Base-by-base conservation (phyloP, 2,113 vertebrate species). In the Nannospalax galili region DNA sequence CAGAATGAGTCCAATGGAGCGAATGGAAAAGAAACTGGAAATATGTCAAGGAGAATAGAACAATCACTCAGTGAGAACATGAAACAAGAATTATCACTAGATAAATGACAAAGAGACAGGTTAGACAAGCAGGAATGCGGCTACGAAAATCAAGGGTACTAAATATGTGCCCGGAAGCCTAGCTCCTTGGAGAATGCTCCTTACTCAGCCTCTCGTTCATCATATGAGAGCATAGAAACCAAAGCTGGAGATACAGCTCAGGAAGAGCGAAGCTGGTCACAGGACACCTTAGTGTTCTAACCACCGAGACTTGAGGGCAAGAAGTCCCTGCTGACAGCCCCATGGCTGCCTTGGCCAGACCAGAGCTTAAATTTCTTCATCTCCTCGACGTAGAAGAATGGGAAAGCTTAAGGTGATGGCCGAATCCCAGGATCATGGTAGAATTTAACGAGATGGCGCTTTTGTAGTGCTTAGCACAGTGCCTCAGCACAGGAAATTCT, bases 371-470 rank as follows among this genome's bases (percentile, higher is more conserved):
- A 42, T 77, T 84, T 88, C 70, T 78, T 88, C 20, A 69, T 82
- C 67, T 74, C 64, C 17, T 93, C 11, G n/a, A 22, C 35, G 7
- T 48, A 62, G 56, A 64, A 37, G 32, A 58, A 81, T 40, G 58
- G 35, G 40, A 22, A 78, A 85, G 37, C 72, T 75, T 92, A 67
- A 28, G 42, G 7, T 88, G 77, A 65, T 45, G 85, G 67, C 62
- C 32, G 32, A 84, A 92, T 80, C 95, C n/a, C 42, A 73, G 58
- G n/a, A 88, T 90, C 45, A 3, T 85, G 42, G 73, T 15, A 91
- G 78, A 85, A 95, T 81, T 84, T 95, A 95, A 92, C 64, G 73
- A 94, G 72, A 64, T 85, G n/a, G 28, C 90, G 19, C 8, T 88
- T 81, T 78, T 87, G 48, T 82, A 78, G n/a, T 42, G 5, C 1